Base-by-base conservation (phyloP, 2,888 invertebrate genomes). In the Agriopis marginaria region DNA sequence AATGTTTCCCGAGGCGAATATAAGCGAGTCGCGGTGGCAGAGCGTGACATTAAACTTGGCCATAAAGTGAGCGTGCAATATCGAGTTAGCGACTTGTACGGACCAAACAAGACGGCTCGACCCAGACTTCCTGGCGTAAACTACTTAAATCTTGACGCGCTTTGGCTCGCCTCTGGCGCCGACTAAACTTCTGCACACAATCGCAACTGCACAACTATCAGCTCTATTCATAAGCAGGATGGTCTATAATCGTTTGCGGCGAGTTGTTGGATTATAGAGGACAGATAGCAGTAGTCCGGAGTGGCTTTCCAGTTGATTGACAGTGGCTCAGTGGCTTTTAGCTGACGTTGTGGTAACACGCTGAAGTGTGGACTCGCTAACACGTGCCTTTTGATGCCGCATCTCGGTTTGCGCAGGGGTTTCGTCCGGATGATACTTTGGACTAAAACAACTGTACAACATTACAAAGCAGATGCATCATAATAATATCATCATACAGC, bases 121-220 rank as follows among this genome's bases (percentile, higher is more conserved):
- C 72, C 76, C 86, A 81, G 86, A 88, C 86, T 89, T 87, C 88
- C 87, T 84, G 85, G 79, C 84, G 86, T 89, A 91, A 92, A 93
- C 92, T 91, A 92, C 92, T 93, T 92, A 92, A 90, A 91, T 89
- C 90, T 91, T 89, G 89, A 87, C 86, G 86, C 86, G 86, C 86
- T 84, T 85, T 79, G 79, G 79, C 74, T 75, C 75, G 77, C 80
- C 77, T 76, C 80, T 79, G 77, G 84, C 84, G 75, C 74, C 71
- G 77, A 76, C 75, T 75, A 80, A 84, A 85, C 84, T 84, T 82
- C 71, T 74, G 63, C 72, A 67, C 70, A 74, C 66, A 70, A 65
- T 70, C 75, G 73, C 70, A 79, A 39, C 42, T 53, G 39, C 63
- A 61, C 77, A 63, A 79, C 70, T 81, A 78, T 79, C 74, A 78